A percentile compares a stretch with the other conserved stretches of the same genome.
These are phyloP conservation scores for Palaemon carinicauda DNA, from an alignment of 1,140 invertebrate species.

Conservation along the genomic window DNA sequence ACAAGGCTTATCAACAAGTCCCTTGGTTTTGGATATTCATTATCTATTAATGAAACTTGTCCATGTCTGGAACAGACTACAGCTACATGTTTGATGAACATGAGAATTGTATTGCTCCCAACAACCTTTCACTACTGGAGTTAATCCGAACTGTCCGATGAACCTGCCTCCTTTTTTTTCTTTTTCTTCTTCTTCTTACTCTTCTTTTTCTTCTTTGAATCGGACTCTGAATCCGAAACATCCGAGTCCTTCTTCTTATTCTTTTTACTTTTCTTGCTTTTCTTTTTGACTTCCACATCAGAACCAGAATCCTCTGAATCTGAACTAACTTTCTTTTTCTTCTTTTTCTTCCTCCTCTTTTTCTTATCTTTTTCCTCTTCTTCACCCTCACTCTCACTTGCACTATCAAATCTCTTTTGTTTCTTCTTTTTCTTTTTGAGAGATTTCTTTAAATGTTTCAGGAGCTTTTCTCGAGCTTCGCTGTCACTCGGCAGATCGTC, in stretches of 20 bases:
- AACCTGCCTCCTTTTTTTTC: background rate
- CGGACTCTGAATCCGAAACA: constrained; percentile 17
- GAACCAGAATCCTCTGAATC: too few relatives aligned
- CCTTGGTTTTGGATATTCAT: too few relatives aligned
- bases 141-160: constrained; percentile 25
- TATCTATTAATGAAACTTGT: too few relatives aligned
- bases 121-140: background rate
- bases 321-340: background rate
- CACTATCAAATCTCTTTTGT: background rate
- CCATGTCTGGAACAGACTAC: too few relatives aligned
- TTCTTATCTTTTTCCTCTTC: background rate
- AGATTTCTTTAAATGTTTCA: constrained; percentile 26
- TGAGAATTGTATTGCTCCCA: too few relatives aligned
- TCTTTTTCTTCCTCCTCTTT: constrained; percentile 15
- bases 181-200: constrained; percentile 30
- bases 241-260: background rate
- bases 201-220: constrained; percentile 34
- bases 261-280: background rate
- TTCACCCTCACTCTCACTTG: constrained; percentile 3
- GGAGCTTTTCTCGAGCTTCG: constrained; percentile 31
- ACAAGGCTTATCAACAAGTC: too few relatives aligned
- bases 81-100: too few relatives aligned
- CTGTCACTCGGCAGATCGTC: background rate
- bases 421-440: constrained; percentile 26
- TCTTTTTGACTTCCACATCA: background rate